phyloP scores from a whole-genome alignment of 2,113 vertebrate genomes.

The Apeltes quadracus region DNA sequence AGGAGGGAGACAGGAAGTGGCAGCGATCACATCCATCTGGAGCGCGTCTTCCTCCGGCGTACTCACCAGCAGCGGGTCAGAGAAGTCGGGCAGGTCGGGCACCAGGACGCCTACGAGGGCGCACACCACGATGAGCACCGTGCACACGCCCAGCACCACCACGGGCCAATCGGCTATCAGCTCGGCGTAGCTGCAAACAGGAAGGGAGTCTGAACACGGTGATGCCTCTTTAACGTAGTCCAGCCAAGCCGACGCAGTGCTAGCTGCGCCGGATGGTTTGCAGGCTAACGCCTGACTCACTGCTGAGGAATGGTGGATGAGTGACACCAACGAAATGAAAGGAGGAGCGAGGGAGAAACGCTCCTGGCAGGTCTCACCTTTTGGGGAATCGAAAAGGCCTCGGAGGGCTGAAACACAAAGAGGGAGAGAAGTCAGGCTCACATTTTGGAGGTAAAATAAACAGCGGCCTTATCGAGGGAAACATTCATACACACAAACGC shows the following conservation, averaged over 20 bases:
- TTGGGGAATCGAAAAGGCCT: constrained; percentile 93
- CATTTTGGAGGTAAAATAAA: constrained; percentile 56
- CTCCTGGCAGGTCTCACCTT: constrained; percentile 87
- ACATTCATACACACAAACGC: too few relatives aligned
- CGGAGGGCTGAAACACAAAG: constrained; percentile 82
- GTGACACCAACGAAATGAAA: constrained; percentile 45
- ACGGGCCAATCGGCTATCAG: constrained; percentile 98
- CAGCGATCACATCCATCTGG: too few relatives aligned
- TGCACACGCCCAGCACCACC: constrained; percentile 95
- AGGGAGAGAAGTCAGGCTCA: constrained; percentile 67
- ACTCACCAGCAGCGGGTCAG: constrained; percentile 94
- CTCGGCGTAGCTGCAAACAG: constrained; percentile 87
- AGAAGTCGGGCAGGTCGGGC: constrained; percentile 96
- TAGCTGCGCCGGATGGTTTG: too few relatives aligned
- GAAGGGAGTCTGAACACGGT: background rate
- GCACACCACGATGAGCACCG: constrained; percentile 92
- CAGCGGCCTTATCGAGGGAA: too few relatives aligned
- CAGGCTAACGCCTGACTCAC: constrained; percentile 73
- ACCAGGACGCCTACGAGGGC: constrained; percentile 93
- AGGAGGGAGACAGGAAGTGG: too few relatives aligned
- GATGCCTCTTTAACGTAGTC: background rate
- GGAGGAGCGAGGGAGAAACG: constrained; percentile 6
- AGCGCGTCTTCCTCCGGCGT: too few relatives aligned
- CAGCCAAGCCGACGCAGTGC: too few relatives aligned
- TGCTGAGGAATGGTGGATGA: constrained; percentile 70